These are phyloP conservation scores for Isurus oxyrinchus DNA, from an alignment of 2,113 vertebrate genomes.

Conservation along the genomic window DNA sequence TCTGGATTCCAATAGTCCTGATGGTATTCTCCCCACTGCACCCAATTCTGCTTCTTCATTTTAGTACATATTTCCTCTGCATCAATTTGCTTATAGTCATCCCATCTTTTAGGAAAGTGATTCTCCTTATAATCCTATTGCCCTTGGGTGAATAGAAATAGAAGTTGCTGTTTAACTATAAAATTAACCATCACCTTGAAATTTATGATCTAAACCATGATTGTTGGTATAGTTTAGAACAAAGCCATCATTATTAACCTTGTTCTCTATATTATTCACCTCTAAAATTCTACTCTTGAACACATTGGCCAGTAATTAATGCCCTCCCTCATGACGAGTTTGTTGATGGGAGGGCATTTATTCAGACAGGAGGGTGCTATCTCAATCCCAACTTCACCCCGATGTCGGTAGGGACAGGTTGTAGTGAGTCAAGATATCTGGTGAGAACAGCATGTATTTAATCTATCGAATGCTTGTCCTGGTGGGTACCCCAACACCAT, in stretches of 20 bases:
- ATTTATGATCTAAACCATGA: not conserved
- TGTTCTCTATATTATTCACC: not conserved
- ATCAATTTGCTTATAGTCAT: not conserved
- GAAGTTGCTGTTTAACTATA: not conserved
- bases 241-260: not conserved
- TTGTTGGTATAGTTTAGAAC: not conserved
- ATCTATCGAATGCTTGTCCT: too few relatives aligned
- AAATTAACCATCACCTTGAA: not conserved
- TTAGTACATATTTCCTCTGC: not conserved
- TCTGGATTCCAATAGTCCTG: not conserved
- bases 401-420: too few relatives aligned
- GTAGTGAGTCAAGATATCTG: too few relatives aligned
- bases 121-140: not conserved
- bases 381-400: too few relatives aligned
- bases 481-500: too few relatives aligned
- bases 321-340: too few relatives aligned
- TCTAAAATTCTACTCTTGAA: not conserved
- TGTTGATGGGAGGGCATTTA: too few relatives aligned
- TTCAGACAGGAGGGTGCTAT: not conserved
- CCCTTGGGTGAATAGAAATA: not conserved
- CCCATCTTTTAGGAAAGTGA: not conserved
- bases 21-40: not conserved
- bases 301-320: not conserved
- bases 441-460: too few relatives aligned
- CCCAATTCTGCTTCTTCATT: not conserved